Conservation (phyloP, 1,140 invertebrate genomes). For the Parasteatoda tepidariorum region DNA sequence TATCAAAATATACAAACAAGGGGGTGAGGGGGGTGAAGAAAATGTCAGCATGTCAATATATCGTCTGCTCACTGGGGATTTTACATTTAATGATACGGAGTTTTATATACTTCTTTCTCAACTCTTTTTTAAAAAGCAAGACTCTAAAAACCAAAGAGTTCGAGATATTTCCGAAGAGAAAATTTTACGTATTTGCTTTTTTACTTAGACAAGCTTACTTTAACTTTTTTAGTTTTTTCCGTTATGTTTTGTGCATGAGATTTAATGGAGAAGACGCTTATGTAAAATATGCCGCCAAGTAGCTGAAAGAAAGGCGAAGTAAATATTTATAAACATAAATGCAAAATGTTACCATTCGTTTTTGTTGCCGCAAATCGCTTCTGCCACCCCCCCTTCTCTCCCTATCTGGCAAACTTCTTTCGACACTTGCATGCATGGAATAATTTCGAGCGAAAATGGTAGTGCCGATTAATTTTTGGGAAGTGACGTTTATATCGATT, state of each 20-base stretch:
- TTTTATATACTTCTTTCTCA: too few species aligned
- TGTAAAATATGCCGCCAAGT: constrained; percentile 25
- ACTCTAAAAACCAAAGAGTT: constrained; percentile 7
- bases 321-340: constrained; percentile 58
- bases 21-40: constrained; percentile 12
- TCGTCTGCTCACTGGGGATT: constrained; percentile 6
- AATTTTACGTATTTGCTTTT: constrained; percentile 23
- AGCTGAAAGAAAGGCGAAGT: not conserved
- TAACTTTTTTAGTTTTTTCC: constrained; percentile 23
- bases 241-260: not conserved
- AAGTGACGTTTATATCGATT: too few species aligned
- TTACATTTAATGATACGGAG: constrained; percentile 39
- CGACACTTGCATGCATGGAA: too few species aligned
- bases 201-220: constrained; percentile 9
- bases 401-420: too few species aligned
- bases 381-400: too few species aligned
- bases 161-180: constrained; percentile 11
- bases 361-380: constrained; percentile 34
- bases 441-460: too few species aligned
- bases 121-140: too few species aligned
- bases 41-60: constrained; percentile 33
- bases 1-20: constrained; percentile 28
- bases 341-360: constrained; percentile 28
- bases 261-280: constrained; percentile 51
- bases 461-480: too few species aligned